A percentile compares a stretch with the other conserved stretches of the same genome.
These are phyloP conservation scores for Tribolium castaneum DNA, from an alignment of 1,140 invertebrate genomes.

Conservation along the genomic window DNA sequence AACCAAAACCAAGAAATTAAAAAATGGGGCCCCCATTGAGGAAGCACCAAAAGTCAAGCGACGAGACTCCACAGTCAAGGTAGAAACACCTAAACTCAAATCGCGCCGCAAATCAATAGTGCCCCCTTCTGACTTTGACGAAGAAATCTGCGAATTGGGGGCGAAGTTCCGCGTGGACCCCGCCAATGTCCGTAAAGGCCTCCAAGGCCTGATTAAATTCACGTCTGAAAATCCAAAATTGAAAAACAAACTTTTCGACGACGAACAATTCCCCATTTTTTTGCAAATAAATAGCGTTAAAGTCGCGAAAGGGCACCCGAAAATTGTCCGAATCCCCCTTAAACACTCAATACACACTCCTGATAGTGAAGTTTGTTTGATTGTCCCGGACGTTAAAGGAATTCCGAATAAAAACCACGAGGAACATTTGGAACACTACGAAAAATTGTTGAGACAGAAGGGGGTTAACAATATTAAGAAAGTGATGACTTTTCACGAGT, in stretches of 20 bases:
- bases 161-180: not conserved
- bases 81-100: not conserved
- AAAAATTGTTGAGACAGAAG: constrained; percentile 67
- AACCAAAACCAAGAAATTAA: not conserved
- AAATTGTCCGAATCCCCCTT: constrained; percentile 65
- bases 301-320: constrained; percentile 63
- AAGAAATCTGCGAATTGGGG: not conserved
- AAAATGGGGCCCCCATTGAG: too few relatives aligned
- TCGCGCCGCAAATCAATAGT: not conserved
- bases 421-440: constrained; percentile 70
- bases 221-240: constrained; percentile 48
- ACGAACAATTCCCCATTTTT: constrained; percentile 61
- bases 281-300: constrained; percentile 65
- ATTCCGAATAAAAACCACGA: constrained; percentile 69
- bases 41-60: too few relatives aligned
- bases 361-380: constrained; percentile 68
- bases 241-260: constrained; percentile 62
- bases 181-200: constrained; percentile 33
- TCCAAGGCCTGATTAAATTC: constrained; percentile 50
- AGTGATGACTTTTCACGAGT: constrained; percentile 71
- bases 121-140: not conserved
- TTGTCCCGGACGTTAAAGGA: constrained; percentile 67
- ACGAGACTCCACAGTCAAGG: not conserved
- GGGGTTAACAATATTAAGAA: constrained; percentile 66
- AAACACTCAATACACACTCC: constrained; percentile 66